A percentile compares a stretch with the other conserved stretches of the same genome.
Conservation (phyloP, 2,113 vertebrate species). For the Nematolebias whitei region DNA sequence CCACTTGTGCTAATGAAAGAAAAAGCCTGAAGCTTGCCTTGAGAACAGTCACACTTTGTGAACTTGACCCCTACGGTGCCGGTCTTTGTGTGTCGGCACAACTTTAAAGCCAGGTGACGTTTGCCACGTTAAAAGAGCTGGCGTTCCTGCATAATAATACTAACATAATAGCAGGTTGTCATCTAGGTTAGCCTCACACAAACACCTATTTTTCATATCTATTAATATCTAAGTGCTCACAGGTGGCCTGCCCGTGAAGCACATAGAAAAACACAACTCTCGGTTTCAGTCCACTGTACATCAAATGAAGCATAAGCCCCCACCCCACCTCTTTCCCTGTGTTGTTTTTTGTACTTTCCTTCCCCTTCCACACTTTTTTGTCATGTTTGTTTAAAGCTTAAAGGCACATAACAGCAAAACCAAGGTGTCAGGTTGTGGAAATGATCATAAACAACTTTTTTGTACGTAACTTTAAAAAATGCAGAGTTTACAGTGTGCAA, state of each 20-base stretch:
- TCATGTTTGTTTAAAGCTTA: background rate
- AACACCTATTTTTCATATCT: slow-evolving; percentile 79
- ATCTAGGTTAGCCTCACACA: slow-evolving; percentile 65
- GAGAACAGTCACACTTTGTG: slow-evolving; percentile 60
- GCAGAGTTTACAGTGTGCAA: background rate
- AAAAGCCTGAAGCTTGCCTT: slow-evolving; percentile 51
- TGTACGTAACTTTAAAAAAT: background rate
- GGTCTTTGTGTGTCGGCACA: slow-evolving; percentile 47
- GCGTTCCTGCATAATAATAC: slow-evolving; percentile 73
- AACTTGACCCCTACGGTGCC: slow-evolving; percentile 57
- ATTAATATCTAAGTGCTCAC: slow-evolving; percentile 87
- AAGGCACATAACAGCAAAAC: background rate
- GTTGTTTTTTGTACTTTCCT: slow-evolving; percentile 39
- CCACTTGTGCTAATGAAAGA: slow-evolving; percentile 59
- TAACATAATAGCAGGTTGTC: slow-evolving; percentile 81
- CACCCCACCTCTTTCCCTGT: slow-evolving; percentile 46
- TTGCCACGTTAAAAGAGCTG: slow-evolving; percentile 40
- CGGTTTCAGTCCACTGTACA: slow-evolving; percentile 82
- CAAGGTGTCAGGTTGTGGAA: background rate
- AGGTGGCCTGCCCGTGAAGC: slow-evolving; percentile 82
- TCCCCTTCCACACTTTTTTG: background rate
- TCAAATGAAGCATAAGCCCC: slow-evolving; percentile 83
- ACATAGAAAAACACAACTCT: slow-evolving; percentile 82
- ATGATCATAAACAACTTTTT: background rate
- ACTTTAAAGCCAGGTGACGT: slow-evolving; percentile 61